Evolutionary conservation across 2,888 invertebrate species (phyloP), one percentile per base, ranked within the genome.

Genomic region (Notodonta ziczac): DNA sequence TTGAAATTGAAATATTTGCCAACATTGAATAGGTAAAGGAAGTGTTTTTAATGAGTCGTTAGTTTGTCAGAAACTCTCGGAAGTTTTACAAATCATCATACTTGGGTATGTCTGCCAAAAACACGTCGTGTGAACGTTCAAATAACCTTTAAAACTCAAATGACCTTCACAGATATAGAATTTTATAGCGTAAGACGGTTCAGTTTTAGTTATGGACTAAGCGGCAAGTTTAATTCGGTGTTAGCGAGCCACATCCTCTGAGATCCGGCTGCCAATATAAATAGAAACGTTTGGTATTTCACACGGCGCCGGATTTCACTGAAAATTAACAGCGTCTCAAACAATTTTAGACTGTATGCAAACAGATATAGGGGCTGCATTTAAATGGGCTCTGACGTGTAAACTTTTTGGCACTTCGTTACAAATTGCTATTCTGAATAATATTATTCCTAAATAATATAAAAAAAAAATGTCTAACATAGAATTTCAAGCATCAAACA

Each of bases 271-370:
- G 70, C 58, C 44, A 65, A 73, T 84, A 83, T 78, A 82, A 81
- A 83, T 84, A 83, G 80, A 73, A 63, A 48, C 74, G 76, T 73
- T 80, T 82, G 83, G 74, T 72, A 74, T 77, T 81, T 77, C 77
- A 81, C 76, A 71, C 78, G 76, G 68, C 73, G 70, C 66, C 42
- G 44, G 44, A 65, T 61, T 71, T 62, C 56, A 73, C 65, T 70
- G 65, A 59, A 73, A 62, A 60, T 56, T 65, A 40, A 52, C 58
- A 52, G 52, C 16, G n/a, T 24, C 6, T 16, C 10, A 8, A 61
- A 52, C 56, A 52, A 65, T 60, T 66, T 66, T 63, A 40, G 62
- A 72, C 64, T 61, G 52, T 72, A 62, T 16, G 10, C 0, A 2
- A 5, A 24, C 8, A 12, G 39, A 0, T 12, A 32, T 42, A 60